phyloP scores from a whole-genome alignment of 2,888 invertebrate species.

The Omphaloscelis lunosa region DNA sequence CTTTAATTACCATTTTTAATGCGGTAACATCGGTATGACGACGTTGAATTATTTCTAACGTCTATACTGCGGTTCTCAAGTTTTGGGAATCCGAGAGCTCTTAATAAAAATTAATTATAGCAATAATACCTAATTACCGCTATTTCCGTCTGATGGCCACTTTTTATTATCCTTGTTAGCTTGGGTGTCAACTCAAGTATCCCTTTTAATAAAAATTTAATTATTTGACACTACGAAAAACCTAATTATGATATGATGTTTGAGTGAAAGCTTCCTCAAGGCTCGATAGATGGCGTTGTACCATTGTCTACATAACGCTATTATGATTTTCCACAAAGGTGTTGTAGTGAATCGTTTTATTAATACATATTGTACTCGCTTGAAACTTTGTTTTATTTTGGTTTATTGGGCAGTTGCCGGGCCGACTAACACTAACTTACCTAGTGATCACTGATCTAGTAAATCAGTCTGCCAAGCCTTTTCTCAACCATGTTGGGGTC shows the following conservation, averaged over 20 bases:
- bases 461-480: no score
- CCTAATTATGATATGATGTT: neutral
- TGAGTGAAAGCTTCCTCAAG: no score
- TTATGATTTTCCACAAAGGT: no score
- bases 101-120: slow-evolving; percentile 12
- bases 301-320: no score
- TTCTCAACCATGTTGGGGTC: no score
- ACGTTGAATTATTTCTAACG: slow-evolving; percentile 11
- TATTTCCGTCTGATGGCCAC: neutral
- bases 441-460: neutral
- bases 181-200: neutral
- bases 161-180: slow-evolving; percentile 10
- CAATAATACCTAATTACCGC: slow-evolving; percentile 3
- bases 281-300: no score
- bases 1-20: slow-evolving; percentile 45
- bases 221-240: neutral
- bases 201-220: neutral
- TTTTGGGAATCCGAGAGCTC: neutral
- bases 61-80: slow-evolving; percentile 27
- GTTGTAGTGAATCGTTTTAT: no score
- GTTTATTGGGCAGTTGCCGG: no score
- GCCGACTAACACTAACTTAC: neutral
- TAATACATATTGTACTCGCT: no score
- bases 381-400: no score
- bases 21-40: slow-evolving; percentile 27